Evolutionary conservation across 1,140 invertebrate species (phyloP).

Genomic region (Nebria ingens): DNA sequence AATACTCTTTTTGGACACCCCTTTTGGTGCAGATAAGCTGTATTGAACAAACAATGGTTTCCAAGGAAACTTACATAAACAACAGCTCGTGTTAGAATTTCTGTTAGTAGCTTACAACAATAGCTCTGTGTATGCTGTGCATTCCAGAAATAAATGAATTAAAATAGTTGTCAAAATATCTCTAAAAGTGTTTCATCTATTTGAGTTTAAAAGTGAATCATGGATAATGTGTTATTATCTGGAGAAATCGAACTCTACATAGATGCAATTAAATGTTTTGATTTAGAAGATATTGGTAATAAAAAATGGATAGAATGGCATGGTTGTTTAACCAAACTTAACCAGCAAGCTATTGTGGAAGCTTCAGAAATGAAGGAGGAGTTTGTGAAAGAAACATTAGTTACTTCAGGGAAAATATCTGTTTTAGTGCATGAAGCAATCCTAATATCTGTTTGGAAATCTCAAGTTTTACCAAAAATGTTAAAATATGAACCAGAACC

Average conservation of each 20-base stretch:
- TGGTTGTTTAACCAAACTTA: conserved; percentile 62
- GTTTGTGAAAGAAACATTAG: conserved; percentile 57
- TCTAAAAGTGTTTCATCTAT: too few species aligned
- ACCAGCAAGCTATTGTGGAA: conserved; percentile 67
- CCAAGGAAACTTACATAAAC: too few species aligned
- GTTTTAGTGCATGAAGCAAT: conserved; percentile 65
- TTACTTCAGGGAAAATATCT: conserved; percentile 51
- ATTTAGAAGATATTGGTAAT: conserved; percentile 37
- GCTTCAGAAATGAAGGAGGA: conserved; percentile 55
- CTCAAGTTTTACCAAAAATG: conserved; percentile 61
- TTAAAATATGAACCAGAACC: conserved; percentile 51
- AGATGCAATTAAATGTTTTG: conserved; percentile 34
- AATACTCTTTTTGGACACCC: too few species aligned
- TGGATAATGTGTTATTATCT: conserved; percentile 36
- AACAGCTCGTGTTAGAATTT: too few species aligned
- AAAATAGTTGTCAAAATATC: too few species aligned
- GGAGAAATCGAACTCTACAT: conserved; percentile 42
- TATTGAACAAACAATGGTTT: too few species aligned
- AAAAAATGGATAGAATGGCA: conserved; percentile 66
- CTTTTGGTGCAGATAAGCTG: too few species aligned
- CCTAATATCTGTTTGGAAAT: conserved; percentile 64
- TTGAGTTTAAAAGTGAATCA: too few species aligned
- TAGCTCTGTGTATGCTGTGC: too few species aligned
- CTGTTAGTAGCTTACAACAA: too few species aligned
- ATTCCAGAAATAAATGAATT: too few species aligned